Conservation (phyloP, 2,113 vertebrate genomes). For the Pseudonaja textilis region DNA sequence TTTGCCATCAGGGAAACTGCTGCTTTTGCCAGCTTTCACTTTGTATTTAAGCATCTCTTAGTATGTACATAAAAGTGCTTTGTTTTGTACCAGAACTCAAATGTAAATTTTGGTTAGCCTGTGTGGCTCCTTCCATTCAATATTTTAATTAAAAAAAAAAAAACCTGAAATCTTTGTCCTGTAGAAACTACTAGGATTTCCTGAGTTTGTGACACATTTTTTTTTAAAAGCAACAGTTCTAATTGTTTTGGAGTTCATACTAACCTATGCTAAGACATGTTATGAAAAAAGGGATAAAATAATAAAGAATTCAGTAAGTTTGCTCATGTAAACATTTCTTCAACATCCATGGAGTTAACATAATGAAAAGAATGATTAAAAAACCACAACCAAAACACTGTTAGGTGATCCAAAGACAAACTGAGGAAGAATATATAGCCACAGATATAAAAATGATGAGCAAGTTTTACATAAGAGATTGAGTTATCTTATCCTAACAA, state of each 20-base stretch:
- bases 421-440: conserved; percentile 33
- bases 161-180: neutral
- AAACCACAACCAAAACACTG: conserved; percentile 4
- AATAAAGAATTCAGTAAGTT: neutral
- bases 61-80: neutral
- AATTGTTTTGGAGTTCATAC: neutral
- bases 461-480: conserved; percentile 28
- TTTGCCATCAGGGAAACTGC: neutral
- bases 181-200: neutral
- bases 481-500: conserved; percentile 33
- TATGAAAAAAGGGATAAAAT: neutral
- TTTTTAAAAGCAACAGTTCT: neutral
- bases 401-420: conserved; percentile 29
- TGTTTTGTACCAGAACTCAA: neutral
- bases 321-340: neutral
- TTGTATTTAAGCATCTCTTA: neutral
- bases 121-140: neutral
- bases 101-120: neutral
- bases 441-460: conserved; percentile 34
- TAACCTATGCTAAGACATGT: neutral
- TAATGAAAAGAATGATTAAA: neutral
- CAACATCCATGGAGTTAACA: neutral
- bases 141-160: neutral
- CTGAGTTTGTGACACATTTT: neutral
- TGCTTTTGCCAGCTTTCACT: neutral